phyloP scores from a whole-genome alignment of 2,113 vertebrate species.

The Lophura nycthemera region DNA sequence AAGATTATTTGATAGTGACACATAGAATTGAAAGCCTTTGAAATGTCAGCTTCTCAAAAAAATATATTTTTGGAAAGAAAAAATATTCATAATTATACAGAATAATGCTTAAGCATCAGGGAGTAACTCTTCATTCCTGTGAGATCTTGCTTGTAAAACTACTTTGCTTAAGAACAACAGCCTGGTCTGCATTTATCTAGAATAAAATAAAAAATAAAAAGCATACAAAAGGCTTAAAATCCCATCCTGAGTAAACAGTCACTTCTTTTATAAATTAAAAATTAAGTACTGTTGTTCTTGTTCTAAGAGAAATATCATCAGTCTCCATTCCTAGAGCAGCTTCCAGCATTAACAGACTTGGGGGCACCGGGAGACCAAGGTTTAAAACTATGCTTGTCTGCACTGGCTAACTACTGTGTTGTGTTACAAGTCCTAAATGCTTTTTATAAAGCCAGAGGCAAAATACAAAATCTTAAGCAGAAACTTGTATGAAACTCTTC shows the following conservation, averaged over 20 bases:
- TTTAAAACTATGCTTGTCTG: not conserved
- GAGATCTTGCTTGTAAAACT: constrained; percentile 70
- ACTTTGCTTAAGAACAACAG: constrained; percentile 55
- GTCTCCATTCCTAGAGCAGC: constrained; percentile 7
- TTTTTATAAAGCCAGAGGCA: constrained; percentile 17
- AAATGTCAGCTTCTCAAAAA: constrained; percentile 82
- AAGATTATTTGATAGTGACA: constrained; percentile 89
- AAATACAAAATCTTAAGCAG: not conserved
- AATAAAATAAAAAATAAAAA: constrained; percentile 41
- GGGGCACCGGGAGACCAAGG: constrained; percentile 16
- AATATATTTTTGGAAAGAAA: constrained; percentile 80
- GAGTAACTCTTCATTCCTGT: constrained; percentile 63
- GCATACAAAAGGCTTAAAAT: constrained; percentile 67
- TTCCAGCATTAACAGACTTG: constrained; percentile 13
- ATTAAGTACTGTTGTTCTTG: constrained; percentile 62
- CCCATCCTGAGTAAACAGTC: constrained; percentile 65
- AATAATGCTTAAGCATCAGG: constrained; percentile 74
- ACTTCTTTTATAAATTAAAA: constrained; percentile 67
- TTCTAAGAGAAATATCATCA: constrained; percentile 23
- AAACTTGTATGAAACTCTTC: not conserved
- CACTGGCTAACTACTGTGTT: not conserved
- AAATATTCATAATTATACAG: constrained; percentile 83
- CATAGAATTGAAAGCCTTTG: constrained; percentile 84
- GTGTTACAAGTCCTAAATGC: not conserved
- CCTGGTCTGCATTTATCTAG: constrained; percentile 68